Evolutionary conservation across 2,888 invertebrate species (phyloP).

Genomic region (Drosophila borborema): DNA sequence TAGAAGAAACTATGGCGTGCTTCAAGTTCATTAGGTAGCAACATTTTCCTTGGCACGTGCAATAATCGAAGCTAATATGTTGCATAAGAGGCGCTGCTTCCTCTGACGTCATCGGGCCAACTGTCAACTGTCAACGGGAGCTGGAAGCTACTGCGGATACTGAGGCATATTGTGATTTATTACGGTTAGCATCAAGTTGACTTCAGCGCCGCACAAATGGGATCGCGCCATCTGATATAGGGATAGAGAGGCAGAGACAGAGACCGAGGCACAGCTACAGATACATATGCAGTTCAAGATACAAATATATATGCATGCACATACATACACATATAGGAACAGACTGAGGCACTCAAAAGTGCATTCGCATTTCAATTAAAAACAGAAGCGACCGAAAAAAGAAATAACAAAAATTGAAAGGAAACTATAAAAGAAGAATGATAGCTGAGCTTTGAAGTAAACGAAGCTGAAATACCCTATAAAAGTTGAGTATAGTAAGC

Average conservation of each 20-base stretch:
- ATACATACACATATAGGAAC: conserved; percentile 3
- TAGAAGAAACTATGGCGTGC: conserved; percentile 35
- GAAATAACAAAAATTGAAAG: conserved; percentile 38
- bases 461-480: conserved; percentile 23
- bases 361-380: conserved; percentile 82
- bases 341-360: conserved; percentile 65
- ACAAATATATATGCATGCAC: conserved; percentile 9
- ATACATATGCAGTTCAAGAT: conserved; percentile 5
- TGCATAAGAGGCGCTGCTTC: conserved; percentile 54
- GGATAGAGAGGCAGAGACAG: conserved; percentile 8
- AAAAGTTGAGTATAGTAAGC: not conserved
- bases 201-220: conserved; percentile 50
- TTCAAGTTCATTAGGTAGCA: conserved; percentile 68
- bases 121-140: conserved; percentile 42
- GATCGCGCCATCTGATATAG: conserved; percentile 18
- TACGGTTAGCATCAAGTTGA: conserved; percentile 27
- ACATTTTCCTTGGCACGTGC: conserved; percentile 51
- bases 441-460: conserved; percentile 3
- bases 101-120: conserved; percentile 64
- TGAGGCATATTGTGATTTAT: conserved; percentile 61
- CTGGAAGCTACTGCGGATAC: conserved; percentile 38
- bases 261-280: conserved; percentile 5
- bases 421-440: conserved; percentile 28
- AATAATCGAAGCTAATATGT: conserved; percentile 36
- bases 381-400: conserved; percentile 56